A percentile compares a stretch with the other conserved stretches of the same genome.
These are phyloP conservation scores for Eupristina koningsbergeri DNA, from an alignment of 1,140 invertebrate genomes.

Conservation along the genomic window DNA sequence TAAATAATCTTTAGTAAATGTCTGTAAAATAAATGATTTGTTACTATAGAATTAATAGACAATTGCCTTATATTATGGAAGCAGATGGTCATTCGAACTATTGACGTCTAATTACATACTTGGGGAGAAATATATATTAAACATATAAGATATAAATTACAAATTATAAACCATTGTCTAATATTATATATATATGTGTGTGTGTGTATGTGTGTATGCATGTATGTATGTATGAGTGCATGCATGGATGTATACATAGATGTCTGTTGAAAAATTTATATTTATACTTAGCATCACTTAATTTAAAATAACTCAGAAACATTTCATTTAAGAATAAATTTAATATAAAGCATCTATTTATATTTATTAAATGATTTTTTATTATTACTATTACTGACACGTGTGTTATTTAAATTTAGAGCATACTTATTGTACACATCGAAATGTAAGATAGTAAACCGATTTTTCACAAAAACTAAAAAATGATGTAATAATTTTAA, in stretches of 20 bases:
- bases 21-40: too few relatives aligned
- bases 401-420: not conserved
- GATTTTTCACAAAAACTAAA: not conserved
- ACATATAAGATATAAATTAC: too few relatives aligned
- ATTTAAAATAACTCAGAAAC: not conserved
- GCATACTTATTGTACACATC: not conserved
- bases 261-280: not conserved
- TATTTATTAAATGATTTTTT: not conserved
- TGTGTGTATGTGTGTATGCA: too few relatives aligned
- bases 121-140: not conserved
- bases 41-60: too few relatives aligned
- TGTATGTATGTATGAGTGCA: too few relatives aligned
- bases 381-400: conserved; percentile 7
- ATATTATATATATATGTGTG: too few relatives aligned
- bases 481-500: too few relatives aligned
- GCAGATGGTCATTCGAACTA: too few relatives aligned
- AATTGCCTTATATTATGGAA: too few relatives aligned
- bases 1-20: too few relatives aligned
- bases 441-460: not conserved
- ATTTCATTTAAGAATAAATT: not conserved
- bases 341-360: not conserved
- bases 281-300: not conserved
- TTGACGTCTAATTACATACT: not conserved
- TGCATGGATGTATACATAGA: too few relatives aligned
- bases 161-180: too few relatives aligned